Evolutionary conservation across 2,797 vertebrate genomes (phyloP).

Genomic region (Jordanella pulchra): DNA sequence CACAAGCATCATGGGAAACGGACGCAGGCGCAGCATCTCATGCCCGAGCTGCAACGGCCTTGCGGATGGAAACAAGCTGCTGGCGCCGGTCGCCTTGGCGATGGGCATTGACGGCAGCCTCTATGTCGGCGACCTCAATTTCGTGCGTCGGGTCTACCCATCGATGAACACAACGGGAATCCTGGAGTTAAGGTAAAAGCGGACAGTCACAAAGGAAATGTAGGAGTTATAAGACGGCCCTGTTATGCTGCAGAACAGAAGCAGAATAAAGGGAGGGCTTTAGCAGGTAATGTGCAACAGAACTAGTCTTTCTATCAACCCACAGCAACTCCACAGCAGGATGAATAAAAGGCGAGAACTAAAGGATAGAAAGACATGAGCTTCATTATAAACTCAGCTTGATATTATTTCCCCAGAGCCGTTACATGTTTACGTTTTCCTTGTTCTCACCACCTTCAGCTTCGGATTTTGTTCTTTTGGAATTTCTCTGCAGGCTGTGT

Average conservation of each 20-base stretch:
- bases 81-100: constrained; percentile 95
- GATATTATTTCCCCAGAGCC: constrained; percentile 57
- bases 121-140: constrained; percentile 97
- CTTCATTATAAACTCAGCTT: constrained; percentile 37
- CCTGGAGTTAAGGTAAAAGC: constrained; percentile 90
- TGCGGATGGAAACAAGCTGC: constrained; percentile 96
- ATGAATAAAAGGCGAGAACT: constrained; percentile 44
- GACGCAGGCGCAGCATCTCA: constrained; percentile 94
- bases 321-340: constrained; percentile 15
- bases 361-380: constrained; percentile 28
- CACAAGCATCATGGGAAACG: constrained; percentile 97
- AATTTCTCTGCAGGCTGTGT: constrained; percentile 51
- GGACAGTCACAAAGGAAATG: not conserved
- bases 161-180: constrained; percentile 97
- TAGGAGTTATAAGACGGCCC: not conserved
- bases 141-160: constrained; percentile 93
- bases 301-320: no score
- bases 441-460: constrained; percentile 57
- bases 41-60: constrained; percentile 98
- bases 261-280: not conserved
- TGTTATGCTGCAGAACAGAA: not conserved
- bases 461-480: constrained; percentile 51
- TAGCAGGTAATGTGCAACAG: constrained; percentile 25
- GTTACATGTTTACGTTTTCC: constrained; percentile 58
- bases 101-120: constrained; percentile 96